Percentiles rank a stretch among this genome's conserved stretches.
Conservation (phyloP, 2,797 vertebrate species). For the Tiaroga cobitis region DNA sequence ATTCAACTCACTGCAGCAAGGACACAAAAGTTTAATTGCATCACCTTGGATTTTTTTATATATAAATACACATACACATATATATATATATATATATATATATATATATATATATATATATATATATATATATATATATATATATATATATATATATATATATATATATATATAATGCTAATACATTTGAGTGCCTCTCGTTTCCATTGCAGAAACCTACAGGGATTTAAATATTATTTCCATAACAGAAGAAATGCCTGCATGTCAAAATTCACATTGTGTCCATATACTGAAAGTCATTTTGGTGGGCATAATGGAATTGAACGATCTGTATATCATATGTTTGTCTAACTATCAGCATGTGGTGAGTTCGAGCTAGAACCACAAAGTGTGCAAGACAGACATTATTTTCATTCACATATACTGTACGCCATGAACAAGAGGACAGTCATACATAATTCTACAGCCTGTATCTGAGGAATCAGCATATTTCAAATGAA, state of each 20-base stretch:
- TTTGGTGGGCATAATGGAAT: not conserved
- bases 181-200: not conserved
- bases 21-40: conserved; percentile 27
- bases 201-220: not conserved
- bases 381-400: not conserved
- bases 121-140: too few relatives aligned
- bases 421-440: not conserved
- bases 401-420: not conserved
- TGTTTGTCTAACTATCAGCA: conserved; percentile 19
- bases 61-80: too few relatives aligned
- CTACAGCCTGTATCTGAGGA: not conserved
- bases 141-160: too few relatives aligned
- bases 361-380: not conserved
- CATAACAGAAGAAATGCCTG: not conserved
- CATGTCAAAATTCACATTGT: conserved; percentile 16
- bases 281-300: not conserved
- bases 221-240: not conserved
- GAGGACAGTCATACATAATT: too few relatives aligned
- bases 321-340: not conserved
- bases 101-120: too few relatives aligned
- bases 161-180: not conserved
- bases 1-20: conserved; percentile 27
- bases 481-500: not conserved
- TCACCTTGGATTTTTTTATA: not conserved
- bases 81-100: too few relatives aligned